Percentiles rank a stretch among this genome's conserved stretches.
Evolutionary conservation across 2,797 vertebrate genomes (phyloP).

Genomic region (Lagodon rhomboides): DNA sequence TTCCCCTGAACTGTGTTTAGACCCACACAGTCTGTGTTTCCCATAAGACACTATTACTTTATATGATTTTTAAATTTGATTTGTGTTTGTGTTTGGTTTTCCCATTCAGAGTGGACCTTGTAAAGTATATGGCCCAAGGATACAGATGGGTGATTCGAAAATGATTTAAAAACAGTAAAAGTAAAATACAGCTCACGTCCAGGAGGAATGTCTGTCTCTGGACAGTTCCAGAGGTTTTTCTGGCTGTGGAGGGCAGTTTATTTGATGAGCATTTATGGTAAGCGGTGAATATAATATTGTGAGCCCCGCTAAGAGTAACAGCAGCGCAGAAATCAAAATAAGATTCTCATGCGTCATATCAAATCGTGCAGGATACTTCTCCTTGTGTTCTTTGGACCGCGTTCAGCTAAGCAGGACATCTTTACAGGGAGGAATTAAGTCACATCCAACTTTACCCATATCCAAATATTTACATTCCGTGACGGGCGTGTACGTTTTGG

Average conservation of each 20-base stretch:
- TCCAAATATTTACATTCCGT: constrained; percentile 86
- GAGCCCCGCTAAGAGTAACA: constrained; percentile 36
- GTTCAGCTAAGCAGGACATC: constrained; percentile 75
- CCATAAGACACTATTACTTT: constrained; percentile 46
- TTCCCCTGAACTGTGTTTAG: constrained; percentile 40
- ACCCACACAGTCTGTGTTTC: constrained; percentile 43
- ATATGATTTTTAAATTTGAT: constrained; percentile 54
- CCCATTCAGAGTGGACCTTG: constrained; percentile 38
- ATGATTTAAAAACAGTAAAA: constrained; percentile 50
- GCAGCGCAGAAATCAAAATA: constrained; percentile 64
- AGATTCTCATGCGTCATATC: constrained; percentile 61
- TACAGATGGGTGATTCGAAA: constrained; percentile 50
- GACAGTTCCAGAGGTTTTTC: constrained; percentile 44
- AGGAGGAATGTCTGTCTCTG: constrained; percentile 14
- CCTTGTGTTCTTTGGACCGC: constrained; percentile 65
- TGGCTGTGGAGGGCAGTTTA: constrained; percentile 31
- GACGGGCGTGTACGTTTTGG: constrained; percentile 67
- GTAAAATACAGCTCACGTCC: constrained; percentile 32
- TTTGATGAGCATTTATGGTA: constrained; percentile 60
- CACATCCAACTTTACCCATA: constrained; percentile 67
- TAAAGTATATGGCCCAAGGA: constrained; percentile 31
- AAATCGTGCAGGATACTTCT: constrained; percentile 65
- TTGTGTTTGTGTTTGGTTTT: constrained; percentile 60
- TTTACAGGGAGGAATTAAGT: constrained; percentile 75
- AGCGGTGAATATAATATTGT: constrained; percentile 49